Evolutionary conservation across 2,888 invertebrate genomes (phyloP).

Genomic region (Harmothoe impar): DNA sequence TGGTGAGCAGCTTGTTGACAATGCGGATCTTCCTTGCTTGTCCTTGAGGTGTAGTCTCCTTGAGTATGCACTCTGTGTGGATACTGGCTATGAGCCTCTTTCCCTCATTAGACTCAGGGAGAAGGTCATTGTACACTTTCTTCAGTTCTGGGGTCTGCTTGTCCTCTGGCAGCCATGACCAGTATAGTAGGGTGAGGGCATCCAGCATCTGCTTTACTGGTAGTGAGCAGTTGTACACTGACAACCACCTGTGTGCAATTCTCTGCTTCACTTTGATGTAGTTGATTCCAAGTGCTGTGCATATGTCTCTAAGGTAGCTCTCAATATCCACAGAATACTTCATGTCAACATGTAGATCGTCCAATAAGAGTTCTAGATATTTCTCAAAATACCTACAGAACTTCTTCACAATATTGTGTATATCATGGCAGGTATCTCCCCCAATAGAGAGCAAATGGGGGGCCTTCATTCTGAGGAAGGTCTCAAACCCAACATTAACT

Average conservation of each 20-base stretch:
- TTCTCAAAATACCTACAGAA: neutral
- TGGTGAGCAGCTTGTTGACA: neutral
- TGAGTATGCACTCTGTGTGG: no score
- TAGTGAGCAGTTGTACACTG: neutral
- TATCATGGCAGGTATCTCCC: constrained; percentile 46
- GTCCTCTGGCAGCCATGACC: constrained; percentile 7
- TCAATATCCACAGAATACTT: neutral
- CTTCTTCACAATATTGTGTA: constrained; percentile 17
- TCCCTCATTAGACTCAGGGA: no score
- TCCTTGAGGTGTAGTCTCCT: neutral
- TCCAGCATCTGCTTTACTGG: neutral
- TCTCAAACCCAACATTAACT: neutral
- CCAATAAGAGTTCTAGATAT: neutral
- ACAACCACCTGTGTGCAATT: constrained; percentile 26
- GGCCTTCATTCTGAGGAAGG: neutral
- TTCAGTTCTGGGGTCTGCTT: no score
- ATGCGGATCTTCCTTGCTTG: neutral
- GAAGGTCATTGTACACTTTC: no score
- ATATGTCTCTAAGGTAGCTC: neutral
- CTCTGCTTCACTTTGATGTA: neutral
- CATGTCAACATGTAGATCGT: constrained; percentile 19
- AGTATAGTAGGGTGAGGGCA: constrained; percentile 4
- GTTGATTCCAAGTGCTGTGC: neutral
- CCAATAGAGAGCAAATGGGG: neutral
- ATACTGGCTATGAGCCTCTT: no score